Evolutionary conservation across 2,888 invertebrate species (phyloP), one percentile per base, ranked within the genome.

Genomic region (Oscheius onirici): DNA sequence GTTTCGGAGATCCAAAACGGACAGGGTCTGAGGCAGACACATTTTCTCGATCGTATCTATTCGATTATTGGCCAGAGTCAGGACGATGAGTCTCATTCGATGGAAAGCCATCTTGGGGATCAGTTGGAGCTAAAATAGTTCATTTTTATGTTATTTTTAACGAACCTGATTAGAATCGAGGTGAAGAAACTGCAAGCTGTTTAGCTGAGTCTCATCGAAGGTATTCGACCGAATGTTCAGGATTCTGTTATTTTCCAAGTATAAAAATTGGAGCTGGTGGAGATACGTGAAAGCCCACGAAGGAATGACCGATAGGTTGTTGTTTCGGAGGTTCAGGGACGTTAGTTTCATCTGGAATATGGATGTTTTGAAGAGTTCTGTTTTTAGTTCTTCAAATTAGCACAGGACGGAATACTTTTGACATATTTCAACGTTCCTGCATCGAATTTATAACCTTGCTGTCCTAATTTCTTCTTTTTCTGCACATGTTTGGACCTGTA

Each of bases 11-110:
- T 85, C 87, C 11, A 87, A 72, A 69, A 86, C 83, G 72, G 81
- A 78, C 20, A 88, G 68, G 0, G 83, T 77, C 3, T 68, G 63
- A 0, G 88, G 87, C 11, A 87, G 78, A 2, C 86, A 84, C 70
- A 83, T 76, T 54, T 79, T 80, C 26, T 85, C 83, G 17, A 88
- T 70, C 11, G 76, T 78, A 28, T 88, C 83, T 54, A 94, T 91
- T 13, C 90, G 88, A 81, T 90, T 90, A 84, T 91, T 89, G 71
- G 91, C 91, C 26, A 94, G 89, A 87, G 93, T 92, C 55, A 94
- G 88, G 20, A 83, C 83, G 15, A 87, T 77, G 1, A 88, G 76
- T 1, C 80, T 80, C 17, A 85, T 73, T 52, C 76, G 76, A 44
- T 77, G 72, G 61, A 79, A 79, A 20, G 76, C 71, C 22, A 77